These are phyloP conservation scores for Apaloderma vittatum DNA, from an alignment of 2,113 vertebrate species.

Conservation along the genomic window DNA sequence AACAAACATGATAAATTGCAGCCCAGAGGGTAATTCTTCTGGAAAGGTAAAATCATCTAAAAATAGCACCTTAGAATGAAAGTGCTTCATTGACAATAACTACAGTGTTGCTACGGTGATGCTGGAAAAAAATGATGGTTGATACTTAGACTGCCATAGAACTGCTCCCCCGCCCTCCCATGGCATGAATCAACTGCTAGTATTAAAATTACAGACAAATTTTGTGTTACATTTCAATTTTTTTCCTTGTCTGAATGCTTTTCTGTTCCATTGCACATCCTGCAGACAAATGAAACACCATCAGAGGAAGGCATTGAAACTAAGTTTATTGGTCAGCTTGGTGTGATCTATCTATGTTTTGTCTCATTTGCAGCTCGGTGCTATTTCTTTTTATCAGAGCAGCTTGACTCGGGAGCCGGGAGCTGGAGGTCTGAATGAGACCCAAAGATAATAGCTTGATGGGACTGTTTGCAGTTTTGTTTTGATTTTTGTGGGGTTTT, in stretches of 20 bases:
- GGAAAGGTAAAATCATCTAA: constrained; percentile 68
- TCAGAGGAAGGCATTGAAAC: not conserved
- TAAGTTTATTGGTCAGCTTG: constrained; percentile 38
- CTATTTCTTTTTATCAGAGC: not conserved
- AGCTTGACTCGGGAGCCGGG: not conserved
- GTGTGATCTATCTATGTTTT: not conserved
- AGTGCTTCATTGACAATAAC: constrained; percentile 70
- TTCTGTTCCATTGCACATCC: not conserved
- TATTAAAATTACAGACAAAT: constrained; percentile 62
- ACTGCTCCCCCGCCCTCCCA: constrained; percentile 23
- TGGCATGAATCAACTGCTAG: constrained; percentile 49
- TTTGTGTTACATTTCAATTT: constrained; percentile 7
- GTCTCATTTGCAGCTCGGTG: not conserved
- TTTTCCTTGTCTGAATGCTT: constrained; percentile 29
- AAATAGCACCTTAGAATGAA: constrained; percentile 60
- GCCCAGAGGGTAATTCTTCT: constrained; percentile 62
- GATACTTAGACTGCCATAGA: constrained; percentile 50
- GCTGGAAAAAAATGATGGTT: constrained; percentile 59
- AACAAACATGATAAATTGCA: constrained; percentile 64
- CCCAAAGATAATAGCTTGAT: constrained; percentile 5
- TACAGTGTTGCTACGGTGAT: constrained; percentile 71
- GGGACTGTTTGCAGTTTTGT: not conserved
- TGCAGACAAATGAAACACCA: not conserved
- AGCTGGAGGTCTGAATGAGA: not conserved
- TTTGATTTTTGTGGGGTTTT: not conserved